phyloP scores from a whole-genome alignment of 2,113 vertebrate genomes.

The Camelus bactrianus region DNA sequence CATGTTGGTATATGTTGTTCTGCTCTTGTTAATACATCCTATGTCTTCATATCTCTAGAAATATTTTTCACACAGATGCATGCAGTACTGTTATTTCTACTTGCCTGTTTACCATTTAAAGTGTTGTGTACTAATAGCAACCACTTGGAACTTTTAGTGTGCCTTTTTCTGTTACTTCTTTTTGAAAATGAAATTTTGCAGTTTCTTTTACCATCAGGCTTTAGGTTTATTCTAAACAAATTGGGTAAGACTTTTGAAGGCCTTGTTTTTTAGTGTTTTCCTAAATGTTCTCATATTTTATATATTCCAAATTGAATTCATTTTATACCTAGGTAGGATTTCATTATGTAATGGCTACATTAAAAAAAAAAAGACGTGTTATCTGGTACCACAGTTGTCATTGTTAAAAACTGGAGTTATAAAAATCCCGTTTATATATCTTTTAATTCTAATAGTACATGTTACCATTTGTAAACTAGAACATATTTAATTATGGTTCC shows the following conservation, averaged over 20 bases:
- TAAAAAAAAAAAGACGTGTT: not conserved
- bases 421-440: constrained; percentile 22
- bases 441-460: not conserved
- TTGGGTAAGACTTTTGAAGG: constrained; percentile 55
- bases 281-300: constrained; percentile 59
- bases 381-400: not conserved
- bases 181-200: constrained; percentile 53
- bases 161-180: constrained; percentile 52
- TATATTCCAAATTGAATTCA: constrained; percentile 63
- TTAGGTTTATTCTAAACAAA: constrained; percentile 48
- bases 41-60: not conserved
- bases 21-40: constrained; percentile 2
- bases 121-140: not conserved
- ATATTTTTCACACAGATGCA: constrained; percentile 22
- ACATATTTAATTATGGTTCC: constrained; percentile 12
- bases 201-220: constrained; percentile 43
- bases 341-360: constrained; percentile 2
- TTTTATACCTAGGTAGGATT: constrained; percentile 40
- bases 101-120: constrained; percentile 38
- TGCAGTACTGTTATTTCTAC: constrained; percentile 6
- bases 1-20: constrained; percentile 33
- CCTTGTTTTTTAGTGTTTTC: constrained; percentile 40
- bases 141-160: not conserved
- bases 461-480: constrained; percentile 29
- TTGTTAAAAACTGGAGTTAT: not conserved